A percentile compares a stretch with the other conserved stretches of the same genome.
phyloP scores from a whole-genome alignment of 2,113 vertebrate genomes.

The Bombycilla garrulus region DNA sequence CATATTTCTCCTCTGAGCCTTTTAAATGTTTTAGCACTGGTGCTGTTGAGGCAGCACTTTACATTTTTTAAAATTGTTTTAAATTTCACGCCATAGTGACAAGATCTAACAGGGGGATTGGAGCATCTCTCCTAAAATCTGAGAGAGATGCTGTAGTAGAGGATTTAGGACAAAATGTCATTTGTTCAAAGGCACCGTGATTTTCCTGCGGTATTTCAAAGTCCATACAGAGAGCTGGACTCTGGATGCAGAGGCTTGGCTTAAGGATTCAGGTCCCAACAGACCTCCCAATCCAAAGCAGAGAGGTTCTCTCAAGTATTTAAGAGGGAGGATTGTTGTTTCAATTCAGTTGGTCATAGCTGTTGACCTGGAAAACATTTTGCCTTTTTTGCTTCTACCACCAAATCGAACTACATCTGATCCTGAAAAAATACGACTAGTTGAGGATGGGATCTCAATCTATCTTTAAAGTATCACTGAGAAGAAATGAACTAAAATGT shows the following conservation, averaged over 20 bases:
- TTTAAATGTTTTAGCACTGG: not conserved
- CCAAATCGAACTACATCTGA: not conserved
- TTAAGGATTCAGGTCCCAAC: not conserved
- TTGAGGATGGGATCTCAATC: not conserved
- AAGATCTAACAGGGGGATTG: rapidly evolving
- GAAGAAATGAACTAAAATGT: not conserved
- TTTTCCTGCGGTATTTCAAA: not conserved
- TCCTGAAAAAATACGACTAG: not conserved
- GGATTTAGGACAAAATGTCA: not conserved
- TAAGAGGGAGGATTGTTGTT: not conserved
- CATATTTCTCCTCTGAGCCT: not conserved
- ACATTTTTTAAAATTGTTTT: rapidly evolving
- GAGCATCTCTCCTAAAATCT: not conserved
- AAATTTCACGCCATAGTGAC: not conserved
- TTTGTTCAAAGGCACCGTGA: not conserved
- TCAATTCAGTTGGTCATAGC: not conserved
- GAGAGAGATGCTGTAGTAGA: not conserved
- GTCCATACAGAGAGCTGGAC: not conserved
- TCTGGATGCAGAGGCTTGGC: not conserved
- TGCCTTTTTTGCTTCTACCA: not conserved
- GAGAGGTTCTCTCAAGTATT: not conserved
- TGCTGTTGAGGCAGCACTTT: not conserved
- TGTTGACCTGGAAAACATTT: not conserved
- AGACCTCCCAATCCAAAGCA: not conserved
- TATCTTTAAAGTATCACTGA: not conserved